These are phyloP conservation scores for Orientallactaga sibirica DNA, from an alignment of 2,797 vertebrate species.

Conservation along the genomic window DNA sequence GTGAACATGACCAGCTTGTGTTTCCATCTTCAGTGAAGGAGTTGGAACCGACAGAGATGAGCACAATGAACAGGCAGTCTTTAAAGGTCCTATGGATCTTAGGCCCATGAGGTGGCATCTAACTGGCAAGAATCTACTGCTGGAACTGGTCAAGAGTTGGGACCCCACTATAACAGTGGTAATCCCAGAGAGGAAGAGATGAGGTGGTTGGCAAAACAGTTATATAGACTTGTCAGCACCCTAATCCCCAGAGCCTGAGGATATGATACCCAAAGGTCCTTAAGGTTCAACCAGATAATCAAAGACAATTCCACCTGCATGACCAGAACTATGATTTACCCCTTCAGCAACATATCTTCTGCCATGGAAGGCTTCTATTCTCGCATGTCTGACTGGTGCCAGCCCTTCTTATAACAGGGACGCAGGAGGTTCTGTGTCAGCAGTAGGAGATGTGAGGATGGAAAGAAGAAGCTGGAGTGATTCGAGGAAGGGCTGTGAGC, in stretches of 20 bases:
- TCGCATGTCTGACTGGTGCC: background rate
- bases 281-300: background rate
- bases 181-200: background rate
- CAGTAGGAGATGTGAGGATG: background rate
- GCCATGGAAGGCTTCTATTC: background rate
- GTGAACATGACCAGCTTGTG: background rate
- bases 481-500: background rate
- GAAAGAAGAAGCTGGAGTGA: background rate
- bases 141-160: background rate
- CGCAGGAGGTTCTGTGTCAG: background rate
- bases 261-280: background rate
- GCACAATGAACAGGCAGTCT: background rate
- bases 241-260: background rate
- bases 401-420: background rate
- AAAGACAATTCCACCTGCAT: background rate
- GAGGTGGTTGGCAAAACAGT: background rate
- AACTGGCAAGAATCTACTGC: background rate
- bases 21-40: background rate
- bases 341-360: background rate
- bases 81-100: background rate
- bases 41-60: background rate
- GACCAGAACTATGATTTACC: background rate
- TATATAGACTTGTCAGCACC: background rate
- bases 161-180: background rate
- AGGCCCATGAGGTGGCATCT: background rate